Evolutionary conservation across 2,113 vertebrate species (phyloP), one percentile per base, ranked within the genome.

Genomic region (Tachysurus fulvidraco): DNA sequence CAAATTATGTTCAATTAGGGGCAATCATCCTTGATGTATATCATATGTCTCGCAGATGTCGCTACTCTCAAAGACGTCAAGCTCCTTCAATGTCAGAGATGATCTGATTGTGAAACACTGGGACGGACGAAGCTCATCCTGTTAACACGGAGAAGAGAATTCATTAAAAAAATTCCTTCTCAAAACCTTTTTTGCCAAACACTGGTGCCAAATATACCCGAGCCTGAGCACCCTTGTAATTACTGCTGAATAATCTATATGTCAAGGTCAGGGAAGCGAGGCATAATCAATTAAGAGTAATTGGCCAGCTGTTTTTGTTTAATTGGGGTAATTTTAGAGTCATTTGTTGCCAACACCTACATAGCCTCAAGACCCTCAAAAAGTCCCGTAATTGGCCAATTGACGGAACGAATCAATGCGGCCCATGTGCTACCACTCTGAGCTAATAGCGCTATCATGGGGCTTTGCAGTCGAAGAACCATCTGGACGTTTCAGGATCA

Each of bases 401-500:
- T 90, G 87, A 86, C 64, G 79, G 81, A 84, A 89, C 64, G 44
- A 89, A 90, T 90, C 91, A 86, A 90, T 92, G 80, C 57, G n/a
- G 78, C 76, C 86, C 91, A 92, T 90, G 85, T 92, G 91, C 81
- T 90, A 87, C 84, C 84, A 88, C 90, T 91, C 85, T 87, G 79
- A 57, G 76, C 69, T 89, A 88, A 85, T 90, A 85, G 86, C 83
- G 62, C 83, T 84, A 89, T 88, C 82, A 87, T 87, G 85, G 77
- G 69, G 67, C 16, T 85, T 83, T 52, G 54, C 85, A 73, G 77
- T 50, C 69, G 54, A 52, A 87, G 62, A n/a, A 85, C 88, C 90
- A 91, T 91, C 89, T 91, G 90, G 86, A 73, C 25, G 13, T 77
- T 77, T 87, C 50, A 79, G 65, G 13, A 5, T 55, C 36, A 50